A percentile compares a stretch with the other conserved stretches of the same genome.
phyloP scores from a whole-genome alignment of 53 echinoderm and acorn worm species.

The Echinometra lucunter region DNA sequence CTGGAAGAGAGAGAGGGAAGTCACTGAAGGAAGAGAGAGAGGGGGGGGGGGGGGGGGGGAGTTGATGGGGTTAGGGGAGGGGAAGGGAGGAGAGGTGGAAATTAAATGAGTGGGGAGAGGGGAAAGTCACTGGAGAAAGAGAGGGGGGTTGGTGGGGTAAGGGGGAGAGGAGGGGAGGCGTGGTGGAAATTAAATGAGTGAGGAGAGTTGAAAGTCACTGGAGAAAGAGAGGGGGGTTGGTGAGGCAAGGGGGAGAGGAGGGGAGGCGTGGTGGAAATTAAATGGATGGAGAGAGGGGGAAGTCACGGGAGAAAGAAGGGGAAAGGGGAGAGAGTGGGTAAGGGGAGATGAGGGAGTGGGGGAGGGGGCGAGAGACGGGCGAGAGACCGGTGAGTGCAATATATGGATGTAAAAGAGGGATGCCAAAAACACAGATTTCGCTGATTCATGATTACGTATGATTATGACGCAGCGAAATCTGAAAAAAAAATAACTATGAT shows the following conservation, averaged over 20 bases:
- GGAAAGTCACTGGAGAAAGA: background rate
- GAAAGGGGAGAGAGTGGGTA: too few relatives aligned
- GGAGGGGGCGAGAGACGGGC: background rate
- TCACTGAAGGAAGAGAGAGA: background rate
- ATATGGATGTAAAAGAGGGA: background rate
- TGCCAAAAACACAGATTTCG: background rate
- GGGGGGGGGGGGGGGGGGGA: background rate
- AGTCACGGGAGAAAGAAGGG: too few relatives aligned
- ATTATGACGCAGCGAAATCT: background rate
- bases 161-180: background rate
- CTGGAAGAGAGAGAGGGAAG: background rate
- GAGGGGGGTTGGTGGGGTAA: background rate
- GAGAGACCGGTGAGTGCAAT: too few relatives aligned
- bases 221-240: too few relatives aligned
- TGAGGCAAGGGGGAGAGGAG: too few relatives aligned
- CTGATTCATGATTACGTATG: conserved; percentile 23
- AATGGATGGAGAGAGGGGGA: too few relatives aligned
- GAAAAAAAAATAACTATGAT: background rate
- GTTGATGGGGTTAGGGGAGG: background rate
- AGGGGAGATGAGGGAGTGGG: too few relatives aligned
- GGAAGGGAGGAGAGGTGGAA: background rate
- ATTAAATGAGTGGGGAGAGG: too few relatives aligned
- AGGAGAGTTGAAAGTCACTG: too few relatives aligned
- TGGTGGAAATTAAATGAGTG: background rate
- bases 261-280: too few relatives aligned